Conservation (phyloP, 2,888 invertebrate species). For the Julus scanicus region DNA sequence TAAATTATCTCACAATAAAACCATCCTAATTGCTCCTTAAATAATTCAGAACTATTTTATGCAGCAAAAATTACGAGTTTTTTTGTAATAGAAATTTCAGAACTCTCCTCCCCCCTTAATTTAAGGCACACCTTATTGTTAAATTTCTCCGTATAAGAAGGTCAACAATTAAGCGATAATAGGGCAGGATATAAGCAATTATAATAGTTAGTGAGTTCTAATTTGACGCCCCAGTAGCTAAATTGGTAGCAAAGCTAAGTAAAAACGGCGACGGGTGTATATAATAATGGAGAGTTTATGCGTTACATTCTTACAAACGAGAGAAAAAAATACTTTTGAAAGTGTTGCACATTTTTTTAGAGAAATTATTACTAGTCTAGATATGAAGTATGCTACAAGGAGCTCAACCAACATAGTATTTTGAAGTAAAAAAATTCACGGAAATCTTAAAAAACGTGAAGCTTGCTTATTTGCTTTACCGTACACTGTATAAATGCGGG, state of each 20-base stretch:
- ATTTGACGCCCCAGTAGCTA: constrained; percentile 19
- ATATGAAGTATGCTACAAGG: background rate
- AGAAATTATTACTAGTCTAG: background rate
- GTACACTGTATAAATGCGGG: background rate
- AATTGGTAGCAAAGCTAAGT: background rate
- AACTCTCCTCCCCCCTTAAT: background rate
- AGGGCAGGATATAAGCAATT: constrained; percentile 18
- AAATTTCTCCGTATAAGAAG: background rate
- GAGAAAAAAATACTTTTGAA: background rate
- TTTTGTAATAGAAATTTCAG: background rate
- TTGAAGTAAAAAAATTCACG: background rate
- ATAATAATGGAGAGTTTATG: constrained; percentile 9
- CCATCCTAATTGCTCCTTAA: background rate
- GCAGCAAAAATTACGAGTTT: background rate
- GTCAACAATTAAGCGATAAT: constrained; percentile 25
- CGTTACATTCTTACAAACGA: background rate
- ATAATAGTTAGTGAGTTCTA: background rate
- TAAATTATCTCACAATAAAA: background rate
- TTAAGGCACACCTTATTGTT: background rate
- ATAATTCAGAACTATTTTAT: background rate
- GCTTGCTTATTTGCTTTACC: background rate
- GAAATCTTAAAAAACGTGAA: background rate
- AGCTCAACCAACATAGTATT: background rate
- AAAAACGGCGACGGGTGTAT: background rate
- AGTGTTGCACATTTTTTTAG: background rate